A percentile compares a stretch with the other conserved stretches of the same genome.
Conservation (phyloP, 2,888 invertebrate genomes). For the Rhagonycha lutea region DNA sequence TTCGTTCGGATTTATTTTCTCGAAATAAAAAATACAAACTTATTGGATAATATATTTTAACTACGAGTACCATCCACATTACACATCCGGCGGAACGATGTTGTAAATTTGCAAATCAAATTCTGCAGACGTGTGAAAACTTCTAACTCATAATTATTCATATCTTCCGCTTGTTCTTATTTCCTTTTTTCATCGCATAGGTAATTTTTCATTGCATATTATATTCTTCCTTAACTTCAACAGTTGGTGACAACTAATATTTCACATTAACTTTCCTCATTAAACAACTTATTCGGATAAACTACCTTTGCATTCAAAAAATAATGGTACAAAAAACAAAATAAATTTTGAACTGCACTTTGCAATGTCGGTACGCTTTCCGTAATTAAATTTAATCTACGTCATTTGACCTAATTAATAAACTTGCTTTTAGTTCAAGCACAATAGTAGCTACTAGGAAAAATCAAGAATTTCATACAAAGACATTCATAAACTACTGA, state of each 20-base stretch:
- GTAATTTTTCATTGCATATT: too few relatives aligned
- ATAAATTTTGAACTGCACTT: neutral
- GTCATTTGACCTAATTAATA: neutral
- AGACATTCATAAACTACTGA: neutral
- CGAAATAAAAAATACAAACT: neutral
- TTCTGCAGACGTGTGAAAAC: neutral
- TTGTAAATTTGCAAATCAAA: neutral
- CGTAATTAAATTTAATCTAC: neutral
- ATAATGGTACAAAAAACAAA: neutral
- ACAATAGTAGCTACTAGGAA: neutral
- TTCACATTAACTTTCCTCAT: neutral
- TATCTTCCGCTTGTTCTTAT: neutral
- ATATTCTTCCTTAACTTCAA: neutral
- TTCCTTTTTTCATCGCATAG: neutral
- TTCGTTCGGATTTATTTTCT: neutral
- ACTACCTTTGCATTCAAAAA: too few relatives aligned
- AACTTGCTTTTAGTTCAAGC: neutral
- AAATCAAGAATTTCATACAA: neutral
- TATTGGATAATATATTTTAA: too few relatives aligned
- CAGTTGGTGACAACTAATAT: neutral
- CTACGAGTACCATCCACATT: too few relatives aligned
- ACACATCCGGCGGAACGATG: neutral
- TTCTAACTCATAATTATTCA: neutral
- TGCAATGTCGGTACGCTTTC: neutral
- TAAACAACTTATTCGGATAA: neutral